These are phyloP conservation scores for Oostethus manadensis DNA, from an alignment of 2,113 vertebrate genomes.

Conservation along the genomic window DNA sequence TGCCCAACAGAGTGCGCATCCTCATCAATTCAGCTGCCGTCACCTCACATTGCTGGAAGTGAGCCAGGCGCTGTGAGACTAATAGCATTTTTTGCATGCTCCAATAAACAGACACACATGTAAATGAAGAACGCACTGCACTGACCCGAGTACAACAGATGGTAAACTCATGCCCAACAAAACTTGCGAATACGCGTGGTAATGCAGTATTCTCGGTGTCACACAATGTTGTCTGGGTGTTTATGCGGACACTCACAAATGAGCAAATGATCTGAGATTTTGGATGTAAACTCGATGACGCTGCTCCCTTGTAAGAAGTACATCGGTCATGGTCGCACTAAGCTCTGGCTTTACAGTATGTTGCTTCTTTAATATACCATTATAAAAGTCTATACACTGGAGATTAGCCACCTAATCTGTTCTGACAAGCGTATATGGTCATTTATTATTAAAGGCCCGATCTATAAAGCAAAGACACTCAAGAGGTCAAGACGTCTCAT, in stretches of 20 bases:
- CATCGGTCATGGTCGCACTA: constrained; percentile 21
- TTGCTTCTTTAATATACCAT: constrained; percentile 41
- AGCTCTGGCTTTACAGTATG: constrained; percentile 27
- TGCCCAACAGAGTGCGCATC: constrained; percentile 18
- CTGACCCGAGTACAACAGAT: constrained; percentile 16
- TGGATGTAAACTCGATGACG: constrained; percentile 6
- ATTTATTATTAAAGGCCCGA: constrained; percentile 60
- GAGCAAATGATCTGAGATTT: constrained; percentile 10
- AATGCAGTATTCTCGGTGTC: neutral
- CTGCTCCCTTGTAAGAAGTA: constrained; percentile 15
- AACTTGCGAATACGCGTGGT: constrained; percentile 1
- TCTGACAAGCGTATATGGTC: constrained; percentile 37
- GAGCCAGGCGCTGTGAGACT: constrained; percentile 18
- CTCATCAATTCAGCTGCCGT: constrained; percentile 8
- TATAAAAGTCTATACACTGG: constrained; percentile 38
- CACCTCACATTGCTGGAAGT: constrained; percentile 36
- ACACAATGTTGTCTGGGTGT: no score
- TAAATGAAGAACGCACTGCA: constrained; percentile 20
- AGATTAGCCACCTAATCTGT: constrained; percentile 60
- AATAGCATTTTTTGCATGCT: constrained; percentile 22
- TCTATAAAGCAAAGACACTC: constrained; percentile 51
- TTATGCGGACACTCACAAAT: neutral
- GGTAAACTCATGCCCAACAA: constrained; percentile 21
- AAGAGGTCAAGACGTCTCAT: neutral
- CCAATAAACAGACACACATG: constrained; percentile 27